Evolutionary conservation across 2,888 invertebrate genomes (phyloP), one percentile per base, ranked within the genome.

Genomic region (Pemphredon lugubris): DNA sequence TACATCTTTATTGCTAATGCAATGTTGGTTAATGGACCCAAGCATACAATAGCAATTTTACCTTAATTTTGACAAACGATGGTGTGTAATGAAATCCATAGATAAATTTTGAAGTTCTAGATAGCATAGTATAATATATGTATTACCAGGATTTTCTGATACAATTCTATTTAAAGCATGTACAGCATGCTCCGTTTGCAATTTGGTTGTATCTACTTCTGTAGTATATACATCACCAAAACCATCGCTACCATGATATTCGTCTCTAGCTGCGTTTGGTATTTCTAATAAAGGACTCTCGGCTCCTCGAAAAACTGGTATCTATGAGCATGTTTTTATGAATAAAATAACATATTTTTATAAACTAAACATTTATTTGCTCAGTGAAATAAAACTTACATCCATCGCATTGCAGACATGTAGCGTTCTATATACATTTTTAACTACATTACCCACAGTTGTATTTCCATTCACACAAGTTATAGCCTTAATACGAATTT

Each of bases 381-480:
- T n/a, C n/a, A 37, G 26, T 39, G 14, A 64, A 57, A 37, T 26
- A 18, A 50, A 18, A 90, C 93, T 92, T 87, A 94, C 95, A 84
- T 94, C 93, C 75, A 91, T 90, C 68, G 93, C 90, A 16, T 91
- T 90, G 9, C 92, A 92, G 5, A 92, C 90, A 77, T 92, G 90
- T 9, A 96, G 88, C 55, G 94, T 92, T 75, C 94, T 92, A 44
- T 94, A 92, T 20, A 95, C 94, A 85, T 96, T 96, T 14, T 89
- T 90, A 23, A 92, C 92, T 0, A 94, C 95, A 84, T 95, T 93
- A 9, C 94, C 92, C 53, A 95, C 90, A 0, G 88, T 89, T 0
- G 95, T 94, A 84, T 96, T 96, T 0, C 96, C 96, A 78, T 93
- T 92, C 0, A 93, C 94, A 54, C 95, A 95, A 0, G 96, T 96